phyloP scores from a whole-genome alignment of 2,888 invertebrate species.

The Hemicrepidius hirtus region DNA sequence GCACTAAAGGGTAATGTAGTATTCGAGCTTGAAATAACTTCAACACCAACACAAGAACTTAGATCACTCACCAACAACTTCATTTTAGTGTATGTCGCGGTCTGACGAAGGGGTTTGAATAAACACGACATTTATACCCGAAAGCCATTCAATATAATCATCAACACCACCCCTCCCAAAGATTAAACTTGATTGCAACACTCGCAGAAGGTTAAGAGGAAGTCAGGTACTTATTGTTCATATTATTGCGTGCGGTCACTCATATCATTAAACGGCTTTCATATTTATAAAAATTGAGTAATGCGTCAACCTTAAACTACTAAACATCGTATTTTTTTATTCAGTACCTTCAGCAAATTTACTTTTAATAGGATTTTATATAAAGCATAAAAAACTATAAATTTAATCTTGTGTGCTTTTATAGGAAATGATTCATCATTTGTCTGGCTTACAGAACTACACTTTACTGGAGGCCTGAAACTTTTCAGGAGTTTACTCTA shows the following conservation, averaged over 20 bases:
- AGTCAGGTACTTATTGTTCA: constrained; percentile 56
- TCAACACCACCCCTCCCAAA: constrained; percentile 58
- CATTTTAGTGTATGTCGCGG: constrained; percentile 54
- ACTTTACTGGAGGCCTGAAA: neutral
- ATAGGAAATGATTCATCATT: neutral
- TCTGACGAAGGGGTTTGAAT: constrained; percentile 40
- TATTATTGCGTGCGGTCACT: constrained; percentile 59
- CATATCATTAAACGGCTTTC: constrained; percentile 49
- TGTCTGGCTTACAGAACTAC: neutral
- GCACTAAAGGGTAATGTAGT: neutral
- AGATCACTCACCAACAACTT: constrained; percentile 60
- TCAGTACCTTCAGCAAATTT: neutral
- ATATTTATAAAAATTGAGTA: constrained; percentile 46
- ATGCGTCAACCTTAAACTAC: constrained; percentile 52
- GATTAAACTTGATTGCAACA: constrained; percentile 53
- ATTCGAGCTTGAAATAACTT: constrained; percentile 6
- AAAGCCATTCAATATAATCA: constrained; percentile 48
- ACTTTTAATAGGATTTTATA: neutral
- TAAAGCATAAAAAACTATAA: neutral
- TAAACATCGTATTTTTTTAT: constrained; percentile 13
- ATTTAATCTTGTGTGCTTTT: neutral
- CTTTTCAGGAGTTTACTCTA: constrained; percentile 10
- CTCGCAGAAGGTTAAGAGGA: constrained; percentile 60
- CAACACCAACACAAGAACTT: constrained; percentile 29
- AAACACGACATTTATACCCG: constrained; percentile 51